These are phyloP conservation scores for Myripristis jacobus DNA, from an alignment of 2,797 vertebrate species.

Conservation along the genomic window DNA sequence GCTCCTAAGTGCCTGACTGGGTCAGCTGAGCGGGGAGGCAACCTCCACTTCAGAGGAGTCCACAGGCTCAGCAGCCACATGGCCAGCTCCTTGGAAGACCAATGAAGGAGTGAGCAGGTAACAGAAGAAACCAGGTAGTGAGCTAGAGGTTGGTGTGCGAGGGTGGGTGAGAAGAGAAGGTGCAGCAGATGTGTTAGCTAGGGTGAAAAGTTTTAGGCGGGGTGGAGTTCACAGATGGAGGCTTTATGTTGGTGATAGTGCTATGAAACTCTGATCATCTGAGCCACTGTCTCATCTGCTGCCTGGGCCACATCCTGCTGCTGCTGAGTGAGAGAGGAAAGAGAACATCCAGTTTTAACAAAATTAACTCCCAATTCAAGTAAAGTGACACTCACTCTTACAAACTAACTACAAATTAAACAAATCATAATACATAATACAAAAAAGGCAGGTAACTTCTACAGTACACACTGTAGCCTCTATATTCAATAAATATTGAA, in stretches of 20 bases:
- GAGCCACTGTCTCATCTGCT: constrained; percentile 92
- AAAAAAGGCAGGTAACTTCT: neutral
- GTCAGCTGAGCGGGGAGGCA: constrained; percentile 40
- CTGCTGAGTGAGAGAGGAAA: constrained; percentile 54
- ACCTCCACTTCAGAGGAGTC: constrained; percentile 39
- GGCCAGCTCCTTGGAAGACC: constrained; percentile 69
- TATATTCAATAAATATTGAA: neutral
- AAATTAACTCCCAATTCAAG: no score
- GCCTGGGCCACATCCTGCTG: constrained; percentile 87
- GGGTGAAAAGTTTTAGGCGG: constrained; percentile 58
- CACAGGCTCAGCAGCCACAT: constrained; percentile 39
- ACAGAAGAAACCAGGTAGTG: constrained; percentile 29
- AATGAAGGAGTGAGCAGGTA: constrained; percentile 31
- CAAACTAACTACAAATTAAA: neutral
- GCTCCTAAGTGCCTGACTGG: constrained; percentile 36
- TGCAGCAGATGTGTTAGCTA: constrained; percentile 40
- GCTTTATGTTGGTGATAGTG: constrained; percentile 45
- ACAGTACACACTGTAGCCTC: neutral
- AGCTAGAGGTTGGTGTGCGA: constrained; percentile 32
- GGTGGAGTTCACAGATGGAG: constrained; percentile 48
- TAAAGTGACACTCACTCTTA: no score
- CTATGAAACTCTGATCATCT: constrained; percentile 96
- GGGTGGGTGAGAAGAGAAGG: neutral
- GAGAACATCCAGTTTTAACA: no score
- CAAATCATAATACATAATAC: neutral